phyloP scores from a whole-genome alignment of 53 echinoderm and acorn worm species.

The Astropecten irregularis region DNA sequence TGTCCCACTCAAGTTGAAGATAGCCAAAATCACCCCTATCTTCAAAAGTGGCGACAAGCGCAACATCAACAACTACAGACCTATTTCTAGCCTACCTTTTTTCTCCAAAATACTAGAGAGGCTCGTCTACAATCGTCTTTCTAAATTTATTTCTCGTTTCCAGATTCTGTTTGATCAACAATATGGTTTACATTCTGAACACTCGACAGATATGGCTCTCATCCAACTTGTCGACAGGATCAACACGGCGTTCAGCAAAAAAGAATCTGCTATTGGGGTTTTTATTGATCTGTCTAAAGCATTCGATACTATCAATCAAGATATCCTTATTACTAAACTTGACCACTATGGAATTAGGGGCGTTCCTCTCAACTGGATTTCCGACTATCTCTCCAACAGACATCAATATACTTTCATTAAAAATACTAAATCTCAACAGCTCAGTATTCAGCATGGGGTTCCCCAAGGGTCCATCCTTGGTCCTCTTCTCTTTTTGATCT shows the following conservation, averaged over 20 bases:
- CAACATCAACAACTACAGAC: background rate
- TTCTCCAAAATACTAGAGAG: background rate
- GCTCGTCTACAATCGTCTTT: background rate
- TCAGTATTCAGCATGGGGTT: background rate
- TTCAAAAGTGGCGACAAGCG: slow-evolving; percentile 23
- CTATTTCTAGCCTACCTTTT: background rate
- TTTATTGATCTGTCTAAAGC: background rate
- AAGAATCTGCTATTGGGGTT: background rate
- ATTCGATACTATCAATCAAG: background rate
- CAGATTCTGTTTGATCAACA: background rate
- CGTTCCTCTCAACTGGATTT: background rate
- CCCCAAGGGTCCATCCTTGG: background rate
- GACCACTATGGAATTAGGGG: background rate
- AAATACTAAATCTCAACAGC: background rate
- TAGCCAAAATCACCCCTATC: slow-evolving; percentile 18
- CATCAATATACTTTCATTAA: background rate
- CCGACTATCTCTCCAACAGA: background rate
- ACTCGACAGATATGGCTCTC: background rate
- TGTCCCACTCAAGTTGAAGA: slow-evolving; percentile 16
- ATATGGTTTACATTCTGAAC: background rate
- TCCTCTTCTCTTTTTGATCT: background rate
- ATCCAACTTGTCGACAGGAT: too few relatives aligned
- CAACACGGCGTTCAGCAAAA: background rate
- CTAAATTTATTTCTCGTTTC: background rate
- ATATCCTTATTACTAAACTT: background rate